These are phyloP conservation scores for Fundulus diaphanus DNA, from an alignment of 2,797 vertebrate species.

Conservation along the genomic window DNA sequence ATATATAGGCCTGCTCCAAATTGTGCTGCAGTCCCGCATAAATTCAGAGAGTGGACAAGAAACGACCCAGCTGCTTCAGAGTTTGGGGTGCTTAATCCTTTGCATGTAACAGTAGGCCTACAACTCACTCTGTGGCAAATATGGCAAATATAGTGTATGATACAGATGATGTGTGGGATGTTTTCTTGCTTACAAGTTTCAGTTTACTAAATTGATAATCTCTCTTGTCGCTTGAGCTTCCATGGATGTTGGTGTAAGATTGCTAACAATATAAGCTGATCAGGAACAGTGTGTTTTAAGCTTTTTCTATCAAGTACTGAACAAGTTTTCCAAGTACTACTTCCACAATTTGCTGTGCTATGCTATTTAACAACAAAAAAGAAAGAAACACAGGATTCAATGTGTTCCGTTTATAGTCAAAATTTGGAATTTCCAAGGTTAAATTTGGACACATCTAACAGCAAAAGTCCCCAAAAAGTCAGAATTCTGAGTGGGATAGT, in stretches of 20 bases:
- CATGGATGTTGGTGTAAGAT: neutral
- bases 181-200: neutral
- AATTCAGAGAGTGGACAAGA: conserved; percentile 54
- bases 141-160: neutral
- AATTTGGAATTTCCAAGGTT: neutral
- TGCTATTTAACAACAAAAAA: neutral
- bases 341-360: neutral
- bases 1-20: conserved; percentile 77
- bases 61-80: conserved; percentile 40
- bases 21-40: conserved; percentile 74
- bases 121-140: conserved; percentile 1
- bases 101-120: neutral
- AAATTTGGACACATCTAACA: neutral
- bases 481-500: neutral
- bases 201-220: neutral
- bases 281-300: neutral
- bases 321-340: neutral
- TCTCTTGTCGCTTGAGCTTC: neutral
- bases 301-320: neutral
- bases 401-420: neutral
- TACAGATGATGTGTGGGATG: neutral
- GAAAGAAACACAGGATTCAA: neutral
- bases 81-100: conserved; percentile 17
- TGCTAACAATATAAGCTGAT: neutral
- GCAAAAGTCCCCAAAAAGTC: neutral